These are phyloP conservation scores for Calvadosia cruxmelitensis DNA, from an alignment of 30 jellyfish, hydroid and myxozoan species.

Conservation along the genomic window DNA sequence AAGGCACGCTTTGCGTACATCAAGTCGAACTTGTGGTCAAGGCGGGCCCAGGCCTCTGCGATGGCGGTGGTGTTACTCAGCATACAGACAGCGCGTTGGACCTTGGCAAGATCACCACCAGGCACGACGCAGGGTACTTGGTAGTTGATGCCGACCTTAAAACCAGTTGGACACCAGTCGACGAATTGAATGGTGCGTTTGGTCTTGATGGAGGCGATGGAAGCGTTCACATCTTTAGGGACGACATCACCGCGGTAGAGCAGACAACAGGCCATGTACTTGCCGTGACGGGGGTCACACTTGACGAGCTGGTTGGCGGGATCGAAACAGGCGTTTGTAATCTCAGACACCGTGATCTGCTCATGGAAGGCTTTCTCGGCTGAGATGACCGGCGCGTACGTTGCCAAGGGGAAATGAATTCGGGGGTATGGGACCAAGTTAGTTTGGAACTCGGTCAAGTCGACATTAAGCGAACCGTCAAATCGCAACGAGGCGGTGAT, in stretches of 20 bases:
- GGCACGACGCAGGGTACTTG: constrained; percentile 11
- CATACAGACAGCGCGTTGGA: constrained; percentile 26
- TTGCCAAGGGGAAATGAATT: constrained; percentile 85
- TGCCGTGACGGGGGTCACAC: constrained; percentile 84
- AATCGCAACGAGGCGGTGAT: constrained; percentile 87
- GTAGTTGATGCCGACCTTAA: no score
- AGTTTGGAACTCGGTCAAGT: constrained; percentile 83
- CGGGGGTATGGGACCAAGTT: constrained; percentile 92
- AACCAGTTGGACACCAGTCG: no score
- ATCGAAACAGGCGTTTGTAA: constrained; percentile 70
- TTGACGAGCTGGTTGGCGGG: constrained; percentile 26
- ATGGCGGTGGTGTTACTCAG: constrained; percentile 32
- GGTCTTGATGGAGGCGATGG: constrained; percentile 17
- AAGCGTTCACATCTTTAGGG: constrained; percentile 17
- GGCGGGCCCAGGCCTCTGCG: constrained; percentile 38
- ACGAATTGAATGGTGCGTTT: constrained; percentile 17
- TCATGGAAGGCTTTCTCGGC: constrained; percentile 90
- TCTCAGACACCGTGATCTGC: constrained; percentile 86
- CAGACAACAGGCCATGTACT: constrained; percentile 91
- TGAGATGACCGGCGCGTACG: constrained; percentile 77
- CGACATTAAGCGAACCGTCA: constrained; percentile 89
- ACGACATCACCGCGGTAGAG: constrained; percentile 30
- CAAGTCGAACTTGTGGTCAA: constrained; percentile 27
- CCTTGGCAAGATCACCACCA: constrained; percentile 31
- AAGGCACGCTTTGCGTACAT: constrained; percentile 35